phyloP scores from a whole-genome alignment of 2,113 vertebrate genomes.

The Leptodactylus fuscus region DNA sequence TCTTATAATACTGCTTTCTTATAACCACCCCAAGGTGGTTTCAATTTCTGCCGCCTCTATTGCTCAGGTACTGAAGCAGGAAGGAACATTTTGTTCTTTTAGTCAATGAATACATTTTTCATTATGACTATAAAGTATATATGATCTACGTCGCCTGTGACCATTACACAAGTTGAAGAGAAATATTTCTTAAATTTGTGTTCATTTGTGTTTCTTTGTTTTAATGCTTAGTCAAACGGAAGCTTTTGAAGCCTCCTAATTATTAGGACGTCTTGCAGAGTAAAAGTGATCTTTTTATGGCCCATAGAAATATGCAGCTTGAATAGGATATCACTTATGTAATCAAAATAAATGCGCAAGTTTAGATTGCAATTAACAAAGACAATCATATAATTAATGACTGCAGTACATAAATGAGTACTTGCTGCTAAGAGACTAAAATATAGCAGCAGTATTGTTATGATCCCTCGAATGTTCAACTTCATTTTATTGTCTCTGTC shows the following conservation, averaged over 20 bases:
- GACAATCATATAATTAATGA: conserved; percentile 52
- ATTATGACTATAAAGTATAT: neutral
- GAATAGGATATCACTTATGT: conserved; percentile 37
- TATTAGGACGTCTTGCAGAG: conserved; percentile 1
- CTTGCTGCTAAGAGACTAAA: conserved; percentile 45
- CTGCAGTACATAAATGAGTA: conserved; percentile 39
- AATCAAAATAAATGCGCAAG: conserved; percentile 40
- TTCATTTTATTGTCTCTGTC: neutral
- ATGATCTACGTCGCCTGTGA: neutral
- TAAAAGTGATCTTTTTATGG: conserved; percentile 22
- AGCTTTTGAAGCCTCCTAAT: conserved; percentile 10
- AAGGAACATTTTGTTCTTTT: neutral
- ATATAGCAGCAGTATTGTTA: conserved; percentile 13
- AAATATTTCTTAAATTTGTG: neutral
- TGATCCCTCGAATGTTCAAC: neutral
- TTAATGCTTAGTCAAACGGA: neutral
- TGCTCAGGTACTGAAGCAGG: neutral
- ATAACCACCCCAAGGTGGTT: neutral
- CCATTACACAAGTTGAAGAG: neutral
- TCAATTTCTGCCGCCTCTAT: neutral
- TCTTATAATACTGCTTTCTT: neutral
- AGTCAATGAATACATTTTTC: neutral
- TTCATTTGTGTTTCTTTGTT: conserved; percentile 1
- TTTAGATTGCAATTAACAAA: conserved; percentile 50
- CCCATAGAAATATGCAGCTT: conserved; percentile 4